Base-by-base conservation (phyloP, 2,113 vertebrate species). In the Charina bottae region DNA sequence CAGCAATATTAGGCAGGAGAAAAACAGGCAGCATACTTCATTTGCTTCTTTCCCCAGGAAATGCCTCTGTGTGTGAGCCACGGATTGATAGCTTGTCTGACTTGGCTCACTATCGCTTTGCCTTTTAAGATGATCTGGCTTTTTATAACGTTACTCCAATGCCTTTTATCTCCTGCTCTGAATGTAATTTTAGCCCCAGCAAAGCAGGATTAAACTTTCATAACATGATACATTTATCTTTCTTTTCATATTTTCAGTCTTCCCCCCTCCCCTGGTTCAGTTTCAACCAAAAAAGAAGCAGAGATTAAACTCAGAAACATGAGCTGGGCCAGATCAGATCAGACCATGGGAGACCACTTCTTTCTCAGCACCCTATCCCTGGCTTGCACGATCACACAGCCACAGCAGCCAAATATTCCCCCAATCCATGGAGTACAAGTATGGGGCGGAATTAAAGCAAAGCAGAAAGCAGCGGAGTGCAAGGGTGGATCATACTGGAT, bases 121-220 rank as follows among this genome's bases (percentile, higher is more conserved):
- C 96, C 93, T 95, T 95, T 84, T 1, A 90, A 95, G 92, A 94
- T 90, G 92, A 92, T 94, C 92, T 92, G 94, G 92, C 84, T 91
- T 93, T 93, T 83, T 85, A 92, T 55, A 96, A 94, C 11, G n/a
- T 15, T 90, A 68, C 46, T 94, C 93, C 33, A 42, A 83, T 90
- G 95, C 95, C 94, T 96, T 97, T 97, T 96, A 96, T 97, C 95
- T 96, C 96, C 94, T 33, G 94, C 68, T 96, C 95, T 42, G 90
- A 96, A 96, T 59, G 96, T 58, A 90, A 93, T 97, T 96, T 96
- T 92, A 97, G 90, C 93, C 95, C 92, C 91, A 94, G 96, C 95
- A 97, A 98, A 97, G 96, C 94, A 90, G 97, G 96, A 97, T 97
- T 97, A 97, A 96, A 96, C 95, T 95, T 97, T 96, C 95, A 97